Evolutionary conservation across 1,140 invertebrate genomes (phyloP).

Genomic region (Zaprionus lachaisei): DNA sequence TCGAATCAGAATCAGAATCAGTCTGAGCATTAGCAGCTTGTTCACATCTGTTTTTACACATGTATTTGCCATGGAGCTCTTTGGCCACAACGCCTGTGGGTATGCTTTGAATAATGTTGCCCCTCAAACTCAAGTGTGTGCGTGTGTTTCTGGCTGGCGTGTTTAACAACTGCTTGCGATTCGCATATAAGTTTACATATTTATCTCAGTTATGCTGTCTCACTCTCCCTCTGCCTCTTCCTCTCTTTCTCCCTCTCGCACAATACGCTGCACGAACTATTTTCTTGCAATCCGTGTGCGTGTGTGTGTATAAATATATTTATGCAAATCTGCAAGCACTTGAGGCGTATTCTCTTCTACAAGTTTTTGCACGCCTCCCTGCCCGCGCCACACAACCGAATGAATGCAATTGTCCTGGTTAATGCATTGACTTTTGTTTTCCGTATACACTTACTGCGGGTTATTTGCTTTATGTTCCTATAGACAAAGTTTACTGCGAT

Average conservation of each 20-base stretch:
- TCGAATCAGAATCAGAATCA: slow-evolving; percentile 14
- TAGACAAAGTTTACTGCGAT: not conserved
- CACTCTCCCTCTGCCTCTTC: not conserved
- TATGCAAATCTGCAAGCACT: slow-evolving; percentile 41
- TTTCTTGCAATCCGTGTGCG: slow-evolving; percentile 42
- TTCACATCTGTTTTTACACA: slow-evolving; percentile 78
- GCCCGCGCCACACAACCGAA: slow-evolving; percentile 2
- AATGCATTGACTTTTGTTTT: slow-evolving; percentile 72
- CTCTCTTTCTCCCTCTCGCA: not conserved
- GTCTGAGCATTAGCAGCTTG: slow-evolving; percentile 63
- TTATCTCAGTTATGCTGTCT: slow-evolving; percentile 45
- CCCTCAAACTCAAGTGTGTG: slow-evolving; percentile 6
- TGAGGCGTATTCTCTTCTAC: slow-evolving; percentile 30
- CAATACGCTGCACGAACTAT: slow-evolving; percentile 51
- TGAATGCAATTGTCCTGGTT: slow-evolving; percentile 58
- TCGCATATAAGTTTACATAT: slow-evolving; percentile 37
- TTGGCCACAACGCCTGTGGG: slow-evolving; percentile 54
- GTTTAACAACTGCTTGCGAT: slow-evolving; percentile 55
- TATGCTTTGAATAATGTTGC: slow-evolving; percentile 66
- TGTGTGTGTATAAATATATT: slow-evolving; percentile 33
- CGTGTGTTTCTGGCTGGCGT: slow-evolving; percentile 43
- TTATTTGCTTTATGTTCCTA: not conserved
- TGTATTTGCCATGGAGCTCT: slow-evolving; percentile 66
- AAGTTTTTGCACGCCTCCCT: slow-evolving; percentile 56
- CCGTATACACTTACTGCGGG: slow-evolving; percentile 9